Conservation (phyloP, 2,888 invertebrate species). For the Hemaris fuciformis region DNA sequence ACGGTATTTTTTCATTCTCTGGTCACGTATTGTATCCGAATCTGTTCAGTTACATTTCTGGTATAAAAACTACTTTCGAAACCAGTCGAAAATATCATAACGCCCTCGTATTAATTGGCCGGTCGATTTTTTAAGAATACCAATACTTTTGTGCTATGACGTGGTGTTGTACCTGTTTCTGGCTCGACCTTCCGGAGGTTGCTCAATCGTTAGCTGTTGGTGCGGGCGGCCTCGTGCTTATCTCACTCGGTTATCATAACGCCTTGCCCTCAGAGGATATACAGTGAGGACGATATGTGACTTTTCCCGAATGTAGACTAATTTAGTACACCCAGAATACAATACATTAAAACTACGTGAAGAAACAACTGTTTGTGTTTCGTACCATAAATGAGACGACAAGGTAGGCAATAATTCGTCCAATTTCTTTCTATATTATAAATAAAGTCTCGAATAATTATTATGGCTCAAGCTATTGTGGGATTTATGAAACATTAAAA, state of each 20-base stretch:
- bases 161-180: slow-evolving; percentile 33
- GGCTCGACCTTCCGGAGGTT: slow-evolving; percentile 38
- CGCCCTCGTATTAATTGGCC: slow-evolving; percentile 6
- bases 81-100: slow-evolving; percentile 11
- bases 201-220: slow-evolving; percentile 25
- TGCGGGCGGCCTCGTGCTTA: slow-evolving; percentile 29
- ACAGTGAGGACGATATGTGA: background rate
- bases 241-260: slow-evolving; percentile 6
- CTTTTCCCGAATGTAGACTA: background rate
- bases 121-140: background rate
- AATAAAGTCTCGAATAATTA: too few species aligned
- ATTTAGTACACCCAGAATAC: too few species aligned
- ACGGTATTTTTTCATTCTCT: background rate
- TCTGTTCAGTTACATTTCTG: background rate
- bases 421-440: too few species aligned
- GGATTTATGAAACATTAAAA: too few species aligned
- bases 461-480: too few species aligned
- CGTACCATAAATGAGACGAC: too few species aligned
- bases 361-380: background rate
- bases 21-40: background rate
- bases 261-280: background rate
- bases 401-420: too few species aligned
- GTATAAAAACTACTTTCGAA: slow-evolving; percentile 5
- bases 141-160: background rate
- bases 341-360: background rate